Evolutionary conservation across 2,113 vertebrate species (phyloP).

Genomic region (Neodon shergylaensis): DNA sequence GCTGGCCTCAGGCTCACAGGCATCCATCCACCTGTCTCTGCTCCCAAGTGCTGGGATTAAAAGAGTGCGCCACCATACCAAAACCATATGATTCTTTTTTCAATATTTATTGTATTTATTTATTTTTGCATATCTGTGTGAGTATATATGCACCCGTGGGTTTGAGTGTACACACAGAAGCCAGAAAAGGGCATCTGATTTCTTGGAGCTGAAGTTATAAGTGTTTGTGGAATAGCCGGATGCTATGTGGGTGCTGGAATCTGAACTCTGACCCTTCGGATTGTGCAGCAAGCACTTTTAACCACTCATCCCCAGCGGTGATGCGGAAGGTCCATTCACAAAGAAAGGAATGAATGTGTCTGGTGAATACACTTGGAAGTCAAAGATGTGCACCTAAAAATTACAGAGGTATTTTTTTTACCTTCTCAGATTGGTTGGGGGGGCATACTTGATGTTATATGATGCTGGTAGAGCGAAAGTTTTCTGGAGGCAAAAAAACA

Average conservation of each 20-base stretch:
- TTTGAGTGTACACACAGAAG: not conserved
- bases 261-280: not conserved
- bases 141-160: not conserved
- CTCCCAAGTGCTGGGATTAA: not conserved
- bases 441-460: not conserved
- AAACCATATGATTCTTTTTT: not conserved
- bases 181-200: not conserved
- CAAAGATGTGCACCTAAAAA: not conserved
- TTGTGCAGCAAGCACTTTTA: not conserved
- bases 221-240: not conserved
- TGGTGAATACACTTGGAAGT: not conserved
- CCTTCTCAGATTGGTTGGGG: not conserved
- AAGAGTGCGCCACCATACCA: not conserved
- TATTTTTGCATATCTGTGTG: not conserved
- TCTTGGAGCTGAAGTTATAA: not conserved
- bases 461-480: not conserved
- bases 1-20: not conserved
- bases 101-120: not conserved
- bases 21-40: not conserved
- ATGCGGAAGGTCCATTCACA: not conserved
- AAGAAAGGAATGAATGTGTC: not conserved
- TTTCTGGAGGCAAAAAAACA: slow-evolving; percentile 5
- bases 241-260: not conserved
- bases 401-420: not conserved
- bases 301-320: not conserved